Percentiles rank a stretch among this genome's conserved stretches.
Conservation (phyloP, 2,797 vertebrate species). For the Fringilla coelebs region DNA sequence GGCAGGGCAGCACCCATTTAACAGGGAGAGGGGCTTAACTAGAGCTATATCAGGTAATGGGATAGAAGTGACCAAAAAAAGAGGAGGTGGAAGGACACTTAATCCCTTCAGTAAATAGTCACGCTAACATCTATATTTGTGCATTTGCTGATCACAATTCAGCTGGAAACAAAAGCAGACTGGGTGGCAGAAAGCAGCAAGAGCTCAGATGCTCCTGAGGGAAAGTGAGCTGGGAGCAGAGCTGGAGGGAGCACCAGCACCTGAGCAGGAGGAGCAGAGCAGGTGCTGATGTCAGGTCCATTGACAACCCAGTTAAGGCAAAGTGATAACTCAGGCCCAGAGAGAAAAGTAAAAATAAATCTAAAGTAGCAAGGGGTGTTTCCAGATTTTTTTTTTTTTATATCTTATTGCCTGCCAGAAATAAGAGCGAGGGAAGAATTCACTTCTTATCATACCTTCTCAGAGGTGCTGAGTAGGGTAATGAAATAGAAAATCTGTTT, state of each 20-base stretch:
- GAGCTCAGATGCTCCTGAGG: background rate
- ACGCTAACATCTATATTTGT: background rate
- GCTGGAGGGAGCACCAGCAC: background rate
- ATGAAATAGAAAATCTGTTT: slow-evolving; percentile 42
- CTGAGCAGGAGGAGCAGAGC: background rate
- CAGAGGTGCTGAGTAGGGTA: background rate
- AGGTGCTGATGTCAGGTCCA: background rate
- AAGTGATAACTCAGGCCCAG: background rate
- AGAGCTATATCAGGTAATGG: background rate
- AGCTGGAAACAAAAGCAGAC: background rate
- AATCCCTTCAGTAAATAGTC: slow-evolving; percentile 25
- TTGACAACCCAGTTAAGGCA: background rate
- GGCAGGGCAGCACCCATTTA: background rate
- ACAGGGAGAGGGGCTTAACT: background rate
- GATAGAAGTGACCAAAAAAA: background rate
- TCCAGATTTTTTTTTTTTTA: background rate
- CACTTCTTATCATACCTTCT: slow-evolving; percentile 11
- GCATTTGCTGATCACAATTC: background rate
- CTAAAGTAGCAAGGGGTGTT: background rate
- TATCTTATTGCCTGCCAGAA: background rate
- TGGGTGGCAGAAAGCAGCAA: background rate
- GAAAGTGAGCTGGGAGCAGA: background rate
- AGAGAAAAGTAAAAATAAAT: background rate
- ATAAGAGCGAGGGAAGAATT: background rate
- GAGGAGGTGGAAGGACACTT: background rate